Conservation (phyloP, 2,113 vertebrate species). For the Ailuropoda melanoleuca region DNA sequence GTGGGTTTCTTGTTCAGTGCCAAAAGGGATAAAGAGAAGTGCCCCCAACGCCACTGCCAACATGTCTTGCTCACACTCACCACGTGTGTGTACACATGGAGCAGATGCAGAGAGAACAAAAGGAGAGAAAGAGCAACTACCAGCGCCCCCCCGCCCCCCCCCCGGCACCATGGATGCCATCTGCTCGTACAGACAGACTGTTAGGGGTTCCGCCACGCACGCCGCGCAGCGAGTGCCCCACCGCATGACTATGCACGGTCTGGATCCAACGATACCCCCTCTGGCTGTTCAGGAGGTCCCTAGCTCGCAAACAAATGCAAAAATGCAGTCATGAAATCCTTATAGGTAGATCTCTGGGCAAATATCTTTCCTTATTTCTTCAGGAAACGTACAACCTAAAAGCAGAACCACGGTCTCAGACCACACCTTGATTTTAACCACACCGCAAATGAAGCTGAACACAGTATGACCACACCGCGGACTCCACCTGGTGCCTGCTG, state of each 20-base stretch:
- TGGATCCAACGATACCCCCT: accelerated
- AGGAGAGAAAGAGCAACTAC: background rate
- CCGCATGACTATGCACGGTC: accelerated
- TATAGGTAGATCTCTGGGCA: accelerated
- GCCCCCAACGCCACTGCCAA: too few relatives aligned
- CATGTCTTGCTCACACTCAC: background rate
- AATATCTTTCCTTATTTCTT: background rate
- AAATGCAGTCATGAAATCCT: background rate
- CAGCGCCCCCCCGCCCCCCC: too few relatives aligned
- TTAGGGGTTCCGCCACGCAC: background rate
- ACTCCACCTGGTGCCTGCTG: background rate
- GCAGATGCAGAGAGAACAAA: background rate
- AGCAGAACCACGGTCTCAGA: accelerated
- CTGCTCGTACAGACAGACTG: accelerated
- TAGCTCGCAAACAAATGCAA: background rate
- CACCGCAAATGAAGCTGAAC: accelerated
- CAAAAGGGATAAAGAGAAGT: accelerated
- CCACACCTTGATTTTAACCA: accelerated
- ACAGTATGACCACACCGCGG: accelerated
- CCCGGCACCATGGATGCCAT: accelerated
- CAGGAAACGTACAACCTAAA: background rate
- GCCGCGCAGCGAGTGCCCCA: background rate
- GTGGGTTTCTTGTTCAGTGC: background rate
- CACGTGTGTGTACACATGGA: accelerated
- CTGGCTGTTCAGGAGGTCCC: too few relatives aligned